phyloP scores from a whole-genome alignment of 2,113 vertebrate genomes.

The Charina bottae region DNA sequence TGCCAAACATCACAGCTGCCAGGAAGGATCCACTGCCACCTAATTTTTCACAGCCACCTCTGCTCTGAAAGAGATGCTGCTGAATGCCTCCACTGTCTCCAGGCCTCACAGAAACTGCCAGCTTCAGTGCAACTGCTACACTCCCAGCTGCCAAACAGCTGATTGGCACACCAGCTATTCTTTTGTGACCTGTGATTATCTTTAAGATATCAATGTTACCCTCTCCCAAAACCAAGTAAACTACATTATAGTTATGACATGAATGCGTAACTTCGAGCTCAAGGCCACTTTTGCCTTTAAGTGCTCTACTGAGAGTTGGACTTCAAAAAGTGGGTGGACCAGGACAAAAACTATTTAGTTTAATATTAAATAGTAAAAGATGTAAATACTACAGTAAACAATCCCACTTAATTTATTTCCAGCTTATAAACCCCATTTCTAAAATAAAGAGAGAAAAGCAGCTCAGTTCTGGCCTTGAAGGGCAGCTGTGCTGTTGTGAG shows the following conservation, averaged over 20 bases:
- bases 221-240: no score
- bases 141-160: no score
- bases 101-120: background rate
- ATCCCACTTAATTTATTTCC: background rate
- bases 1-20: background rate
- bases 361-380: background rate
- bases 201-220: no score
- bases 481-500: background rate
- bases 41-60: background rate
- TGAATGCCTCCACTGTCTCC: background rate
- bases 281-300: background rate
- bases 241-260: no score
- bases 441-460: background rate
- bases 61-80: background rate
- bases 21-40: background rate
- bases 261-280: no score
- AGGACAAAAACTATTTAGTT: background rate
- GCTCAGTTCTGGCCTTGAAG: background rate
- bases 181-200: no score
- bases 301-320: background rate
- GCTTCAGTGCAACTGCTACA: background rate
- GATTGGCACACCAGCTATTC: no score
- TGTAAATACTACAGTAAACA: background rate
- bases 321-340: background rate
- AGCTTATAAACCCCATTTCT: background rate